phyloP scores from a whole-genome alignment of 2,888 invertebrate genomes.

The Carcina quercana region DNA sequence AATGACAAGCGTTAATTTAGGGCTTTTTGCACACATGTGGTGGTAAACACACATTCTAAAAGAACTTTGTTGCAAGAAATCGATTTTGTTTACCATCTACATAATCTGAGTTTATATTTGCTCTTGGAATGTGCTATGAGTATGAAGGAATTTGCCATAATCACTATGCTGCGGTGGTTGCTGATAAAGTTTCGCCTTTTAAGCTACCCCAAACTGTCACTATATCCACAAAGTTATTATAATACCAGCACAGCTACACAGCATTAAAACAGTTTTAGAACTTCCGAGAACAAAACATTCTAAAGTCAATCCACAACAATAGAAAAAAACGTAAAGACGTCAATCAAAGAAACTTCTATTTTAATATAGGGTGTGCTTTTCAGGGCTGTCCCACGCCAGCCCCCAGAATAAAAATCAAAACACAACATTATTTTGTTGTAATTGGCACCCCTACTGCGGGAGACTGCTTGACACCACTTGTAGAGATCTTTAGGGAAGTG shows the following conservation, averaged over 20 bases:
- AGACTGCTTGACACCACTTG: constrained; percentile 61
- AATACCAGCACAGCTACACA: too few relatives aligned
- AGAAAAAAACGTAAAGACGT: constrained; percentile 51
- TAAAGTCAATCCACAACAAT: constrained; percentile 58
- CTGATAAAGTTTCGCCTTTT: too few relatives aligned
- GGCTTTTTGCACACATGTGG: background rate
- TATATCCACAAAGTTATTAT: too few relatives aligned
- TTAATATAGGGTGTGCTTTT: constrained; percentile 67
- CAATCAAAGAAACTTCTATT: constrained; percentile 61
- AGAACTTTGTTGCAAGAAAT: background rate
- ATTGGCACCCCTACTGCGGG: constrained; percentile 68
- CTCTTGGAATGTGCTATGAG: too few relatives aligned
- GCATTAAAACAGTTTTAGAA: too few relatives aligned
- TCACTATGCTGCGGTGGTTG: too few relatives aligned
- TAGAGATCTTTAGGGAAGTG: constrained; percentile 68
- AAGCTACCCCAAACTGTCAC: too few relatives aligned
- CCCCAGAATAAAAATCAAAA: constrained; percentile 71
- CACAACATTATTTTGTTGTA: constrained; percentile 68
- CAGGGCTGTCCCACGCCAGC: constrained; percentile 70
- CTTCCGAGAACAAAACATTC: constrained; percentile 34
- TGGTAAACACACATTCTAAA: background rate
- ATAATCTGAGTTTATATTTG: too few relatives aligned
- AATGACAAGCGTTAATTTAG: background rate
- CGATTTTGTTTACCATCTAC: background rate
- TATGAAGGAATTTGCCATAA: too few relatives aligned